phyloP scores from a whole-genome alignment of 35 echinoderm and acorn worm species.

The Lytechinus pictus region DNA sequence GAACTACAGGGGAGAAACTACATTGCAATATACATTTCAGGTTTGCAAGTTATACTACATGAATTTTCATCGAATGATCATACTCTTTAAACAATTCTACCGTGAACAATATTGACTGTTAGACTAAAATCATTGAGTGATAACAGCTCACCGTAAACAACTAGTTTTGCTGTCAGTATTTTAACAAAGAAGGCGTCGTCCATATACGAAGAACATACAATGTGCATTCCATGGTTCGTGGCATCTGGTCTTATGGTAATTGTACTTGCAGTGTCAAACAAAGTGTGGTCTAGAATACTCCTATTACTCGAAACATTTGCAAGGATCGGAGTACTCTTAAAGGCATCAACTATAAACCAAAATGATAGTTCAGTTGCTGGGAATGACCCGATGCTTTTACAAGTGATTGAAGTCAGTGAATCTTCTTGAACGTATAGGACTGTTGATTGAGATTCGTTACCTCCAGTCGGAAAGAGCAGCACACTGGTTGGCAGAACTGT shows the following conservation, averaged over 20 bases:
- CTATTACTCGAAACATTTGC: background rate
- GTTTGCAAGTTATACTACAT: too few species aligned
- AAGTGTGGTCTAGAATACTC: background rate
- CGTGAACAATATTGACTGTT: too few species aligned
- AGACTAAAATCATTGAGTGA: too few species aligned
- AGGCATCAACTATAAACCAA: too few species aligned
- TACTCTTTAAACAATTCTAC: too few species aligned
- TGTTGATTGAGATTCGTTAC: background rate
- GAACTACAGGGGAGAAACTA: too few species aligned
- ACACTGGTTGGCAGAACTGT: background rate
- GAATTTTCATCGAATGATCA: too few species aligned
- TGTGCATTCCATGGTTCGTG: background rate
- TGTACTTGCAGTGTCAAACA: background rate
- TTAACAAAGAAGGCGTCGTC: background rate
- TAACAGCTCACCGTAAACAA: background rate
- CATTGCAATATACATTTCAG: too few species aligned
- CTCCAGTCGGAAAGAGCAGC: background rate
- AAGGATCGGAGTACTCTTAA: background rate
- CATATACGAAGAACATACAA: background rate
- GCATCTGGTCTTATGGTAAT: background rate
- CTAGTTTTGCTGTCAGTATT: background rate
- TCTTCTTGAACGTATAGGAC: background rate
- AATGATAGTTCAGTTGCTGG: background rate
- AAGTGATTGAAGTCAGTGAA: background rate
- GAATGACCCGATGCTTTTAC: background rate